phyloP scores from a whole-genome alignment of 2,888 invertebrate species.

The Nycteola revayana region DNA sequence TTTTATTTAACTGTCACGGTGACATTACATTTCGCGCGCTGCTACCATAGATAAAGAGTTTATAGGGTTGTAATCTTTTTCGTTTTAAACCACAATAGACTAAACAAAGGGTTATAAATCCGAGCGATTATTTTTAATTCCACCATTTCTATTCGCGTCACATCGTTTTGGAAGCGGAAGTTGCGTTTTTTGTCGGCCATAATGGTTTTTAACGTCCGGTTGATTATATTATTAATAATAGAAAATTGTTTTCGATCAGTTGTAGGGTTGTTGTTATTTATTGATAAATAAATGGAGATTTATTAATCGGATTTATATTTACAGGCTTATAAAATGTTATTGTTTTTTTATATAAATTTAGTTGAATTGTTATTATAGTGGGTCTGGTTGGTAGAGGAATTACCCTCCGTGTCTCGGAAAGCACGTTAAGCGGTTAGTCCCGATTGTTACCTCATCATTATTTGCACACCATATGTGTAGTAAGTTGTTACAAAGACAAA shows the following conservation, averaged over 20 bases:
- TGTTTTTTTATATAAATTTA: too few relatives aligned
- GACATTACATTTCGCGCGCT: conserved; percentile 59
- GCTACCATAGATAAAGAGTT: conserved; percentile 65
- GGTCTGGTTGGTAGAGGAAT: too few relatives aligned
- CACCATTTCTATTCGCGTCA: conserved; percentile 67
- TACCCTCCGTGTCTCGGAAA: too few relatives aligned
- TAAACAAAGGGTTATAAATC: conserved; percentile 38
- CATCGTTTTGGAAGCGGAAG: conserved; percentile 63
- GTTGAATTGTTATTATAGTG: too few relatives aligned
- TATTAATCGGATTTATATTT: conserved; percentile 14
- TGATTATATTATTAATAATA: conserved; percentile 41
- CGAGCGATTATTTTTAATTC: conserved; percentile 55
- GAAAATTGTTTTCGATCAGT: conserved; percentile 40
- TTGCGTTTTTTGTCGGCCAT: conserved; percentile 52
- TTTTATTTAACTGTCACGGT: conserved; percentile 61
- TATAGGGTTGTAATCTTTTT: conserved; percentile 26
- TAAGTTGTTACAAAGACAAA: too few relatives aligned
- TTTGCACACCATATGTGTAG: too few relatives aligned
- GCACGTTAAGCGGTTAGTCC: too few relatives aligned
- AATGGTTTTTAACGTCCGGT: conserved; percentile 64
- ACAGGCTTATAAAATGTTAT: too few relatives aligned
- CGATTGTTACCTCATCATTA: too few relatives aligned
- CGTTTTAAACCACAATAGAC: conserved; percentile 16
- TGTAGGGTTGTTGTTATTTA: conserved; percentile 15
- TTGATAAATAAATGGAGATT: conserved; percentile 1